phyloP scores from a whole-genome alignment of 2,888 invertebrate genomes.

The Clepsis dumicolana region DNA sequence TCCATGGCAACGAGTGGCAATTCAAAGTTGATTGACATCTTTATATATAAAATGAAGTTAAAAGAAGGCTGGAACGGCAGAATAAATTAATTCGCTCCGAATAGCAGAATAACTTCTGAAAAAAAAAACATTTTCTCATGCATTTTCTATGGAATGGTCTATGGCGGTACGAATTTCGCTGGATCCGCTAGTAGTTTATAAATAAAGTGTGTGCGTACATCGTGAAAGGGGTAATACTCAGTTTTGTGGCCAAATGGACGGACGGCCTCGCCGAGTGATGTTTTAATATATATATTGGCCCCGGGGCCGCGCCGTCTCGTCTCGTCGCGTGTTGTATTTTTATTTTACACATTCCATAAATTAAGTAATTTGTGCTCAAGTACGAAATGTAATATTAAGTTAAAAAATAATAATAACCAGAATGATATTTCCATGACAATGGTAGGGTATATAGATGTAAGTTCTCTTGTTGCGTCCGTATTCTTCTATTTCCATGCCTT shows the following conservation, averaged over 20 bases:
- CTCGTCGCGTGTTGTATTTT: slow-evolving; percentile 30
- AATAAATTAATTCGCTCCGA: too few species aligned
- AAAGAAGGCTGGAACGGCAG: too few species aligned
- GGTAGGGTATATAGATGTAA: slow-evolving; percentile 25
- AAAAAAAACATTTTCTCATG: too few species aligned
- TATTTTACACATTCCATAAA: slow-evolving; percentile 40
- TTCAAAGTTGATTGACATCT: too few species aligned
- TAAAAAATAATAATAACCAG: slow-evolving; percentile 23
- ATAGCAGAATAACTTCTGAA: too few species aligned
- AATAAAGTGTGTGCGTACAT: background rate
- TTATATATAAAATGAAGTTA: too few species aligned
- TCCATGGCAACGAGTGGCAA: too few species aligned
- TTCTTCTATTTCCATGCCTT: slow-evolving; percentile 15
- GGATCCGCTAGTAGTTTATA: background rate
- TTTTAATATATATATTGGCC: slow-evolving; percentile 37
- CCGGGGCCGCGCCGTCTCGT: slow-evolving; percentile 27
- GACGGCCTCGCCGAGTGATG: slow-evolving; percentile 33
- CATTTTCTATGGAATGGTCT: too few species aligned
- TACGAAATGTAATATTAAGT: slow-evolving; percentile 46
- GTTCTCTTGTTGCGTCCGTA: slow-evolving; percentile 30
- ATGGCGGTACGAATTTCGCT: too few species aligned
- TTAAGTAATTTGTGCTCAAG: slow-evolving; percentile 43
- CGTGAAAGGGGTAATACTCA: slow-evolving; percentile 35
- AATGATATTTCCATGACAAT: slow-evolving; percentile 35
- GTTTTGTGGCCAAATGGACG: slow-evolving; percentile 39